Conservation (phyloP, 2,113 vertebrate species). For the Tupaia tana region DNA sequence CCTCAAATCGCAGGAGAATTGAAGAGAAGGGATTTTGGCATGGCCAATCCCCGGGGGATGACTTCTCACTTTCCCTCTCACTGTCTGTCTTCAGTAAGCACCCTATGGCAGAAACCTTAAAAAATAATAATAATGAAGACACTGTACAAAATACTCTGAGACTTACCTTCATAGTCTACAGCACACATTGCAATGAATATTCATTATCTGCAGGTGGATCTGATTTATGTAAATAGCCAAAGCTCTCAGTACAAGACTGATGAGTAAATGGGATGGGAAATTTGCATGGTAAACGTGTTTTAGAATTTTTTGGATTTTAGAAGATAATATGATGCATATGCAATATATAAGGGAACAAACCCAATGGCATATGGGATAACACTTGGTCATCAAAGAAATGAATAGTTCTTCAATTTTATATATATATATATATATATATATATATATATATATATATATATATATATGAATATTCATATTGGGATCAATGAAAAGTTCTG, state of each 20-base stretch:
- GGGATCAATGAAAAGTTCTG: background rate
- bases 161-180: conserved; percentile 45
- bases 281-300: conserved; percentile 64
- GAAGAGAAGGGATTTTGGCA: too few relatives aligned
- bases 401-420: conserved; percentile 39
- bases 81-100: too few relatives aligned
- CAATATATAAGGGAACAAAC: conserved; percentile 23
- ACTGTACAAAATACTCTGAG: conserved; percentile 59
- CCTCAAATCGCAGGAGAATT: too few relatives aligned
- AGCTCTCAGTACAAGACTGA: conserved; percentile 52
- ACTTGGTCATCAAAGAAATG: conserved; percentile 13
- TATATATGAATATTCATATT: background rate
- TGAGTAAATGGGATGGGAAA: conserved; percentile 59
- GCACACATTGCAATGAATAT: conserved; percentile 71
- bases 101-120: too few relatives aligned
- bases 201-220: conserved; percentile 76
- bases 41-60: too few relatives aligned
- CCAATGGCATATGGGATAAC: background rate
- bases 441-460: background rate
- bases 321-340: conserved; percentile 33
- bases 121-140: background rate
- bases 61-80: too few relatives aligned
- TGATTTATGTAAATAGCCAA: conserved; percentile 72
- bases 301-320: conserved; percentile 37
- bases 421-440: conserved; percentile 7